Evolutionary conservation across 23 tunicate species (phyloP), one percentile per base, ranked within the genome.

Genomic region (Trididemnum clinides): DNA sequence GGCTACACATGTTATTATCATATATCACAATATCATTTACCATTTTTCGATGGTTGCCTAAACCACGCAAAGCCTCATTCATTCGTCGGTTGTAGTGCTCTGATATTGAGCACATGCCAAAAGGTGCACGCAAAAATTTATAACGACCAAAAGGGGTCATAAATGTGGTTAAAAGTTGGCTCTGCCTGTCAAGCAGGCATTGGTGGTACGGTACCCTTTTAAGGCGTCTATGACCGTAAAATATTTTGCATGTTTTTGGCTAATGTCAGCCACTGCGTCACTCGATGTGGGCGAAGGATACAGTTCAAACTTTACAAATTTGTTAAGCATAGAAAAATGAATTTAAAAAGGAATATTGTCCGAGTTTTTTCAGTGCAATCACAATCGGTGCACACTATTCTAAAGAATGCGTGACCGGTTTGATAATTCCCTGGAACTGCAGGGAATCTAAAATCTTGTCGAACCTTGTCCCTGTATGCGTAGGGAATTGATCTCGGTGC

Each of bases 11-110:
- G 30, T 69, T 37, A 69, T 32, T 30, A 30, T 69, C 76, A 31
- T 28, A 69, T 6, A 69, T 69, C 37, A 69, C 28, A 30, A 69
- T 37, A 69, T 69, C 37, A 69, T 69, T n/a, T 7, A 69, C 37
- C 3, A 69, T n/a, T 69, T 69, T 69, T 6, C 76, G 76, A 28
- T 69, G n/a, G n/a, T 62, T 62, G 27, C n/a, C 26, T n/a, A 62
- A 25, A 22, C 69, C 69, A 19, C 23, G n/a, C 15, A 62, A 62
- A 12, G 69, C 69, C 69, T 62, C 69, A 25, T n/a, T 25, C 69
- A 62, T 62, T 19, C 69, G n/a, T 22, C 69, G n/a, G n/a, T 62
- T 62, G 25, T 62, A 62, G 25, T 62, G 69, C 27, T 62, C 69
- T 62, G 69, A 62, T 12, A 62, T 62, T 19, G 69, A 62, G 69